Conservation (phyloP, 2,888 invertebrate species). For the Diogma glabrata region DNA sequence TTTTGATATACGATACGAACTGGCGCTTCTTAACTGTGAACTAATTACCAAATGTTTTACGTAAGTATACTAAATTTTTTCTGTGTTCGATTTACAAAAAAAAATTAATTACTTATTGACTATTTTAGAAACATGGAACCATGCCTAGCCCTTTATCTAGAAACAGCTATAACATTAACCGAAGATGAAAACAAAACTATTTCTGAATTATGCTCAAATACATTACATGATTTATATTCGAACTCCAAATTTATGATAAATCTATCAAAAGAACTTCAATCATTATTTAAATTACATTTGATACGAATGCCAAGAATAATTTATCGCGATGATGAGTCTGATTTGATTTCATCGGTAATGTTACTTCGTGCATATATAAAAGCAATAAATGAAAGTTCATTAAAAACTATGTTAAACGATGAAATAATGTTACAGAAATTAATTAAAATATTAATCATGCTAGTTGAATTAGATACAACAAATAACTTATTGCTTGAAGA, state of each 20-base stretch:
- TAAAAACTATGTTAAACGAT: slow-evolving; percentile 44
- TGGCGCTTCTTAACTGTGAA: slow-evolving; percentile 45
- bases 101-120: too few species aligned
- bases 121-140: slow-evolving; percentile 45
- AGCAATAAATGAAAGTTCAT: slow-evolving; percentile 43
- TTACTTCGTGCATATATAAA: slow-evolving; percentile 55
- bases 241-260: background rate
- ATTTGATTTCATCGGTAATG: slow-evolving; percentile 50
- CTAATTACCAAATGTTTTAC: slow-evolving; percentile 44
- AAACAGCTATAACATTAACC: slow-evolving; percentile 53
- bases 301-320: slow-evolving; percentile 51
- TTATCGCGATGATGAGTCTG: slow-evolving; percentile 50
- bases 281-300: slow-evolving; percentile 48
- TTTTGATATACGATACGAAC: slow-evolving; percentile 46
- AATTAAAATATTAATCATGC: slow-evolving; percentile 42
- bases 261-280: slow-evolving; percentile 36
- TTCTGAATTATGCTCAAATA: slow-evolving; percentile 29
- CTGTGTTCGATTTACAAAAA: too few species aligned
- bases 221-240: background rate
- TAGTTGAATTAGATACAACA: slow-evolving; percentile 39
- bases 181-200: slow-evolving; percentile 51
- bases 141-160: slow-evolving; percentile 49
- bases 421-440: slow-evolving; percentile 43
- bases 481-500: slow-evolving; percentile 43
- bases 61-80: too few species aligned